phyloP scores from a whole-genome alignment of 2,113 vertebrate species.

The Asarcornis scutulata region DNA sequence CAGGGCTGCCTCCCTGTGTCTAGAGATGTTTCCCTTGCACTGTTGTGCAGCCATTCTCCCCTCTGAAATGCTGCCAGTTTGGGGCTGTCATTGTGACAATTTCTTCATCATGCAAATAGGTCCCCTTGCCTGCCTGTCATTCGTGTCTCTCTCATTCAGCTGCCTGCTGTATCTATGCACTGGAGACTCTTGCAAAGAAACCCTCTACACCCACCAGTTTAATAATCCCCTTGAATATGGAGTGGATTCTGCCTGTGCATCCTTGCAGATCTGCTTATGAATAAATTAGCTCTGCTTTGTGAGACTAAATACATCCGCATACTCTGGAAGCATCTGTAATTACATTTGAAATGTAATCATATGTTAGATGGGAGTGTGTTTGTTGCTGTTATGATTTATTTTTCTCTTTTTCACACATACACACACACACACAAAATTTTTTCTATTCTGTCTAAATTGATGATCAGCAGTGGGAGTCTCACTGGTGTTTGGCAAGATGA shows the following conservation, averaged over 20 bases:
- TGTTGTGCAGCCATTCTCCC: neutral
- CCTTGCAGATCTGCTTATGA: constrained; percentile 55
- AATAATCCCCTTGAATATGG: constrained; percentile 44
- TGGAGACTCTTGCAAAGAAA: constrained; percentile 1
- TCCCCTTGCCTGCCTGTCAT: neutral
- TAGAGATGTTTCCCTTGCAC: neutral
- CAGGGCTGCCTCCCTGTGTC: neutral
- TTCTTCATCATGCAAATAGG: neutral
- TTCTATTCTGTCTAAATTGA: neutral
- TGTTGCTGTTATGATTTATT: neutral
- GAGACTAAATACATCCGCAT: constrained; percentile 18
- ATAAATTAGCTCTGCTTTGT: constrained; percentile 63
- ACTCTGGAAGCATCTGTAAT: constrained; percentile 28
- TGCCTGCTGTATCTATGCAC: neutral
- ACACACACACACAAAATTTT: neutral
- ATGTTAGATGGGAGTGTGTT: neutral
- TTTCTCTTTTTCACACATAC: neutral
- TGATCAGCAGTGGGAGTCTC: accelerated
- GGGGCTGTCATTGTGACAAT: neutral
- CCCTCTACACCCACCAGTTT: neutral
- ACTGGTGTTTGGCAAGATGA: neutral
- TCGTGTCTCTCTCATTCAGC: neutral
- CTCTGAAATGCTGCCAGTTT: neutral
- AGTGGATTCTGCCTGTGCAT: constrained; percentile 21
- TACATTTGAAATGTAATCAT: constrained; percentile 11